phyloP scores from a whole-genome alignment of 2,797 vertebrate genomes.

The Dendrocincla fuliginosa region DNA sequence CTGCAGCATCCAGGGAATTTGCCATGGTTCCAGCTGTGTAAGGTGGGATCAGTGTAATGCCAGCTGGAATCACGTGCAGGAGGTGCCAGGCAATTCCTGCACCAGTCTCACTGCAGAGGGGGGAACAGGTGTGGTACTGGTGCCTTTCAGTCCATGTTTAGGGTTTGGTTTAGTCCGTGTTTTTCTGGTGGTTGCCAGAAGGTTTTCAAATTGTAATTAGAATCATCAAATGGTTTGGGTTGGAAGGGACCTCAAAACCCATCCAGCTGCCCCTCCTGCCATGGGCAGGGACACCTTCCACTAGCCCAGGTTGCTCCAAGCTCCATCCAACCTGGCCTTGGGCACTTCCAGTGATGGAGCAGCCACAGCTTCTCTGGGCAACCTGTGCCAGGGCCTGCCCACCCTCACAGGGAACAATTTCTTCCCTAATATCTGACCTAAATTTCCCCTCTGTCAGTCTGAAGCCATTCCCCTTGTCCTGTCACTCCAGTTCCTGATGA shows the following conservation, averaged over 20 bases:
- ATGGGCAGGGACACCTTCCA: neutral
- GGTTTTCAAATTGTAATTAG: neutral
- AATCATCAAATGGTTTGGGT: neutral
- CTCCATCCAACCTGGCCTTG: rapidly evolving
- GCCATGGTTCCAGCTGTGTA: neutral
- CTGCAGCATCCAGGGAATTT: neutral
- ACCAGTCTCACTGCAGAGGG: neutral
- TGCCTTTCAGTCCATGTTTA: neutral
- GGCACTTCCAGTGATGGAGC: neutral
- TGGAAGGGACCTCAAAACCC: neutral
- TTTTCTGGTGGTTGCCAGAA: too few species aligned
- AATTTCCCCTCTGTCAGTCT: neutral
- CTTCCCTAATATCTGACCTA: neutral
- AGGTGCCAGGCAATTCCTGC: too few species aligned
- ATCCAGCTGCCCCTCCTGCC: neutral
- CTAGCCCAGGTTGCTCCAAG: rapidly evolving
- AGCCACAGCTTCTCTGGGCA: neutral
- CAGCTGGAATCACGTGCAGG: too few species aligned
- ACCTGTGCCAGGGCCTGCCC: neutral
- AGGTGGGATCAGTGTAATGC: neutral
- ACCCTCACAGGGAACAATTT: rapidly evolving
- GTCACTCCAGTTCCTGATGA: neutral
- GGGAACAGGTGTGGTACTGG: neutral
- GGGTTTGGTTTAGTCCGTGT: neutral
- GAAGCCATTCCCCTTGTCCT: neutral